Evolutionary conservation across 2,113 vertebrate genomes (phyloP).

Genomic region (Myotis brandtii): DNA sequence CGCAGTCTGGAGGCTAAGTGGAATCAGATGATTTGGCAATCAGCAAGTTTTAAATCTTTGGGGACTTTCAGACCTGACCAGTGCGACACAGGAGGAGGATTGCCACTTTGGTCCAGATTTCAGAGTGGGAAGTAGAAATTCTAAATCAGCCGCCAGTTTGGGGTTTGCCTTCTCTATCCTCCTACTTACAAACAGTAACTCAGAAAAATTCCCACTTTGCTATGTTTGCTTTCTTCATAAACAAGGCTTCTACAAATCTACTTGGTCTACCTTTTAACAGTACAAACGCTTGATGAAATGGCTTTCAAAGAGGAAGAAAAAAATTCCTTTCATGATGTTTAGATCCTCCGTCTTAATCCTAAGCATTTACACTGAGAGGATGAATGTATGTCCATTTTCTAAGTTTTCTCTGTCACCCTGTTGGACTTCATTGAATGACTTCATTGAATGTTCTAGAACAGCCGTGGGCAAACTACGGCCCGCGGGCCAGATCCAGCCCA

Average conservation of each 20-base stretch:
- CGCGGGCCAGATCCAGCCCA: no score
- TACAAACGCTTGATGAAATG: conserved; percentile 13
- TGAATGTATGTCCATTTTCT: conserved; percentile 48
- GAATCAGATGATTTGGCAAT: conserved; percentile 32
- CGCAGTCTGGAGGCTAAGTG: neutral
- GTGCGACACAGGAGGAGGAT: neutral
- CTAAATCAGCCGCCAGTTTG: neutral
- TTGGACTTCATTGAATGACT: conserved; percentile 53
- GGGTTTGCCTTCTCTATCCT: neutral
- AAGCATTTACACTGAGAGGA: conserved; percentile 29
- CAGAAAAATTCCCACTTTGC: neutral
- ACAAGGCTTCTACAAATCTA: neutral
- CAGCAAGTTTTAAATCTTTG: neutral
- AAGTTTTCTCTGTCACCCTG: neutral
- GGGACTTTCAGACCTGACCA: neutral
- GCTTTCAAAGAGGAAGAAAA: conserved; percentile 31
- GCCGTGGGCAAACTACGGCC: no score
- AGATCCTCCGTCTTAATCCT: conserved; percentile 39
- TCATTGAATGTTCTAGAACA: neutral
- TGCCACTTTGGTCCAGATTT: neutral
- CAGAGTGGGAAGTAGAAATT: neutral
- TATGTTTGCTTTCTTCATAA: neutral
- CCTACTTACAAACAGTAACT: neutral
- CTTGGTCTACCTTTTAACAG: neutral
- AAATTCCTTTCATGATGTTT: neutral